phyloP scores from a whole-genome alignment of 2,797 vertebrate genomes.

The Xyrichtys novacula region DNA sequence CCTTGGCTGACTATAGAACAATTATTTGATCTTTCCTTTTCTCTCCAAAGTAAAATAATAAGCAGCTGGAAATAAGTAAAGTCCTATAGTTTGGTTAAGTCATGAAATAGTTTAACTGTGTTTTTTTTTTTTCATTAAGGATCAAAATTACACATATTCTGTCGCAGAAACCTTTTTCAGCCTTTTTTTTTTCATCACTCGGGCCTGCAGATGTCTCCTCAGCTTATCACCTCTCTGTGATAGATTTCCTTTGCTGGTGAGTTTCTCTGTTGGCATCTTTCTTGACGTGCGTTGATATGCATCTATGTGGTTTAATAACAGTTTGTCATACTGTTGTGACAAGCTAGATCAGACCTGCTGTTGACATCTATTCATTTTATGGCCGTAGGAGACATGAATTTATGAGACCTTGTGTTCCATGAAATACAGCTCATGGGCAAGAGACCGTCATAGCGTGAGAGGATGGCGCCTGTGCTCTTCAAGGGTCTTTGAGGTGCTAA shows the following conservation, averaged over 20 bases:
- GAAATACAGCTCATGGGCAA: constrained; percentile 16
- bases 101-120: no score
- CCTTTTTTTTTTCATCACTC: no score
- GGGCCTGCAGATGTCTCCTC: no score
- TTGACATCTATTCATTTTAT: constrained; percentile 28
- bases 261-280: background rate
- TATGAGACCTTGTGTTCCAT: constrained; percentile 31
- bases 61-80: no score
- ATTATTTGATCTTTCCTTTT: no score
- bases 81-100: no score
- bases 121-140: no score
- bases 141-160: no score
- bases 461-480: constrained; percentile 48
- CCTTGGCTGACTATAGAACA: no score
- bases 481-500: constrained; percentile 54
- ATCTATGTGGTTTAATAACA: background rate
- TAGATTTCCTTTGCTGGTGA: background rate
- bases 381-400: constrained; percentile 25
- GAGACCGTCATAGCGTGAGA: constrained; percentile 58
- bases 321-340: constrained; percentile 2
- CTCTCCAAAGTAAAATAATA: no score
- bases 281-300: background rate
- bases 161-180: no score
- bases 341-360: constrained; percentile 38
- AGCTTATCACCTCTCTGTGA: constrained; percentile 1